These are phyloP conservation scores for Cephus nigrinus DNA, from an alignment of 2,888 invertebrate species.

Conservation along the genomic window DNA sequence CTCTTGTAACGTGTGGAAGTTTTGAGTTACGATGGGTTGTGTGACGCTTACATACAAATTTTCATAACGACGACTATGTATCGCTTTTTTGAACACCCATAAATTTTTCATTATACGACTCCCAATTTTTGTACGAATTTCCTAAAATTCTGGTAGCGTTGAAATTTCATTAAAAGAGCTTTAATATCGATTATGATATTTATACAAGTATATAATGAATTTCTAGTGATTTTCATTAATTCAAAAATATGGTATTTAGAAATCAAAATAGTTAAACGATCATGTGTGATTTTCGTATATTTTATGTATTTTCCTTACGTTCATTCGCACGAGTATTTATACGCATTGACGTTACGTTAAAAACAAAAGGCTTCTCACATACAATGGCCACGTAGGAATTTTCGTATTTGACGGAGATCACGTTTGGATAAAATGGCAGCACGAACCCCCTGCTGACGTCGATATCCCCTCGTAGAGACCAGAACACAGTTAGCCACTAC, in stretches of 20 bases:
- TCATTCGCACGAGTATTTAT: neutral
- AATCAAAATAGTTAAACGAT: too few relatives aligned
- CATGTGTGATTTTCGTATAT: too few relatives aligned
- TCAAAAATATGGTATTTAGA: neutral
- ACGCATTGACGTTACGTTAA: neutral
- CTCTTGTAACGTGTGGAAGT: neutral
- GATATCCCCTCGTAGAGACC: conserved; percentile 19
- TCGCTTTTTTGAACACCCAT: neutral
- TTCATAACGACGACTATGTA: neutral
- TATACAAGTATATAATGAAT: neutral
- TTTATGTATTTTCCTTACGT: too few relatives aligned
- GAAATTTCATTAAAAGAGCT: neutral
- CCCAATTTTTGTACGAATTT: neutral
- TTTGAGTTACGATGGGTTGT: neutral
- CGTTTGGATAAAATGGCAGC: conserved; percentile 63
- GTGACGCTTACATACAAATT: neutral
- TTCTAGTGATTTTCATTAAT: neutral
- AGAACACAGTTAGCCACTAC: conserved; percentile 13
- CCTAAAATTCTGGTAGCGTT: neutral
- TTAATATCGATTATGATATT: neutral
- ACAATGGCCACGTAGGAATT: conserved; percentile 55
- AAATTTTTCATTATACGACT: neutral
- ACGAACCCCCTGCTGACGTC: conserved; percentile 42
- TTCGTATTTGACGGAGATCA: conserved; percentile 61
- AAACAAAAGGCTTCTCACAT: neutral